Conservation (phyloP, 2,113 vertebrate species). For the Plecturocebus donacophilus region DNA sequence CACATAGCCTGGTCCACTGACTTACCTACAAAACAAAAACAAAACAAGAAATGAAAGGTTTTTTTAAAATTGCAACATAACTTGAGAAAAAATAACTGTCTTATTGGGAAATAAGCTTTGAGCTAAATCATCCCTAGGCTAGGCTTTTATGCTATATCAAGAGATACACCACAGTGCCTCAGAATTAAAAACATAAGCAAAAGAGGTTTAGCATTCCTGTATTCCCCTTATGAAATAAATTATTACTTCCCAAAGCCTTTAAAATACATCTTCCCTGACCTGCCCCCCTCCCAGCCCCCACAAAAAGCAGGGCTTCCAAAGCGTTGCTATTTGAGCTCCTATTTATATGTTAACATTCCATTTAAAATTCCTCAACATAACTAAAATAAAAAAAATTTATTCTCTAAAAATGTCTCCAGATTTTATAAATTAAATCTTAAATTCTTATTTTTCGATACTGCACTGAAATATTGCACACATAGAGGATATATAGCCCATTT, state of each 20-base stretch:
- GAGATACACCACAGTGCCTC: background rate
- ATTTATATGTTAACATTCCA: background rate
- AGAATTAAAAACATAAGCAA: background rate
- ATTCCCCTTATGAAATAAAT: background rate
- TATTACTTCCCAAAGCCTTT: background rate
- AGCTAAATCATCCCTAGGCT: background rate
- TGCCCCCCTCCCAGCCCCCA: background rate
- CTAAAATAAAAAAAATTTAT: background rate
- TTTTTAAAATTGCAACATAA: background rate
- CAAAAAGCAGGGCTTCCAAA: background rate
- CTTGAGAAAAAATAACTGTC: background rate
- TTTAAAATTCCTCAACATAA: background rate
- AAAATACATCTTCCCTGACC: background rate
- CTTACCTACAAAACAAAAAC: slow-evolving; percentile 89
- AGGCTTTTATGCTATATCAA: background rate
- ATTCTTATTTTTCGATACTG: background rate
- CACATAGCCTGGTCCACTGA: slow-evolving; percentile 97
- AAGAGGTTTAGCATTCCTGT: background rate
- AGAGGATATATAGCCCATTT: background rate
- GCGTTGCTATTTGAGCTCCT: background rate
- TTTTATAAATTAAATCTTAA: background rate
- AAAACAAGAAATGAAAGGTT: background rate
- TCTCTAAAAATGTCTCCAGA: slow-evolving; percentile 34
- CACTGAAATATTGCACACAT: background rate
- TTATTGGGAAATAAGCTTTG: background rate